Evolutionary conservation across 2,888 invertebrate genomes (phyloP).

Genomic region (Ypsolopha scabrella): DNA sequence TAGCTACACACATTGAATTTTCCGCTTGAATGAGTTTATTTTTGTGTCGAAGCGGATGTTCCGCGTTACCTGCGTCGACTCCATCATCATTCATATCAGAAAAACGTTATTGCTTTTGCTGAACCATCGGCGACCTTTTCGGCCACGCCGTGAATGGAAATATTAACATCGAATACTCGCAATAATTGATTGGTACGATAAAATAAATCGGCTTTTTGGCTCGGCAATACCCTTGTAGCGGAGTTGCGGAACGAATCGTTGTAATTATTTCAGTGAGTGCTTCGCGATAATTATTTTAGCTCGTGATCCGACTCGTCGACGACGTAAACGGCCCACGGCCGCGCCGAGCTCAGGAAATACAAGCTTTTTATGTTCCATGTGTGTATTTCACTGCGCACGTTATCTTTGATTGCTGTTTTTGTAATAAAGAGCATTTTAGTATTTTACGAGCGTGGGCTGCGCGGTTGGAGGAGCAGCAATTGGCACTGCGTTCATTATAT

Average conservation of each 20-base stretch:
- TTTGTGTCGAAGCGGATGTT: constrained; percentile 36
- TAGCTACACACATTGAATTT: constrained; percentile 25
- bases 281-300: constrained; percentile 23
- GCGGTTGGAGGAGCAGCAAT: neutral
- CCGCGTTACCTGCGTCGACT: constrained; percentile 40
- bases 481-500: neutral
- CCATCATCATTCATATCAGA: constrained; percentile 47
- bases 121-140: constrained; percentile 28
- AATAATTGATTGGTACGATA: constrained; percentile 56
- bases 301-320: constrained; percentile 13
- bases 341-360: neutral
- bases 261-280: constrained; percentile 32
- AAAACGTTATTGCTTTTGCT: constrained; percentile 44
- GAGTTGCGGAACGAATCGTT: constrained; percentile 37
- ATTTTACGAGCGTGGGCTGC: neutral
- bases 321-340: neutral
- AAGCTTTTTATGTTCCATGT: neutral
- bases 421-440: constrained; percentile 3
- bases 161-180: constrained; percentile 42
- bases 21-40: constrained; percentile 56
- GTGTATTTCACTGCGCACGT: constrained; percentile 1
- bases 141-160: constrained; percentile 37
- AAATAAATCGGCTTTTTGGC: constrained; percentile 40
- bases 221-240: constrained; percentile 22
- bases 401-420: constrained; percentile 5